phyloP scores from a whole-genome alignment of 2,113 vertebrate genomes.

The Podilymbus podiceps region DNA sequence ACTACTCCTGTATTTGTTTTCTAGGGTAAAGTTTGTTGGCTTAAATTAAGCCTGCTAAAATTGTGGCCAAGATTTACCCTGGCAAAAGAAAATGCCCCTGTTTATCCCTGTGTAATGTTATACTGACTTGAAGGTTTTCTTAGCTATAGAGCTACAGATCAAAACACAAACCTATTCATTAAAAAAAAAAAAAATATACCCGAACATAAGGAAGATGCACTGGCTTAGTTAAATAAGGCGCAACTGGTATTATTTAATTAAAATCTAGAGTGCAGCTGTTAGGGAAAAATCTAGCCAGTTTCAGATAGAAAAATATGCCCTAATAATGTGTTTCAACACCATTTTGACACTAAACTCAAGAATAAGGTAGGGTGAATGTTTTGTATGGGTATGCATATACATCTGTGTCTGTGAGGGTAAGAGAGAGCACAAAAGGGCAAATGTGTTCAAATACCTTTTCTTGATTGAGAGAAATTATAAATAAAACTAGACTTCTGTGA shows the following conservation, averaged over 20 bases:
- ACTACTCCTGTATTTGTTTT: not conserved
- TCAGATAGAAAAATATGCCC: conserved; percentile 52
- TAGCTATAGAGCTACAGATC: not conserved
- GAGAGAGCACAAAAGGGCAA: not conserved
- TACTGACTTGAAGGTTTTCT: not conserved
- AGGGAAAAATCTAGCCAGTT: conserved; percentile 33
- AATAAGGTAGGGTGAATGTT: not conserved
- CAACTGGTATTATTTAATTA: conserved; percentile 70
- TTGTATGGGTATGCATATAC: not conserved
- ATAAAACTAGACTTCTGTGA: not conserved
- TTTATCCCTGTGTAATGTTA: not conserved
- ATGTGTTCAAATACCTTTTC: not conserved
- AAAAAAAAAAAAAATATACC: conserved; percentile 20
- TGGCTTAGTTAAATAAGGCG: conserved; percentile 65
- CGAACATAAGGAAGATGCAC: conserved; percentile 50
- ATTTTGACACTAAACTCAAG: conserved; percentile 2
- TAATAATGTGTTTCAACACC: conserved; percentile 7
- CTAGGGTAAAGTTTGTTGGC: not conserved
- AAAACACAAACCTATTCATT: conserved; percentile 25
- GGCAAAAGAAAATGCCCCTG: not conserved
- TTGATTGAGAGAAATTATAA: not conserved
- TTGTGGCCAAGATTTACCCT: not conserved
- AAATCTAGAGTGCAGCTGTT: conserved; percentile 60
- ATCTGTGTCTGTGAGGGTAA: not conserved
- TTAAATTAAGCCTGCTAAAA: not conserved